Base-by-base conservation (phyloP, 2,113 vertebrate genomes). In the Sorex araneus region DNA sequence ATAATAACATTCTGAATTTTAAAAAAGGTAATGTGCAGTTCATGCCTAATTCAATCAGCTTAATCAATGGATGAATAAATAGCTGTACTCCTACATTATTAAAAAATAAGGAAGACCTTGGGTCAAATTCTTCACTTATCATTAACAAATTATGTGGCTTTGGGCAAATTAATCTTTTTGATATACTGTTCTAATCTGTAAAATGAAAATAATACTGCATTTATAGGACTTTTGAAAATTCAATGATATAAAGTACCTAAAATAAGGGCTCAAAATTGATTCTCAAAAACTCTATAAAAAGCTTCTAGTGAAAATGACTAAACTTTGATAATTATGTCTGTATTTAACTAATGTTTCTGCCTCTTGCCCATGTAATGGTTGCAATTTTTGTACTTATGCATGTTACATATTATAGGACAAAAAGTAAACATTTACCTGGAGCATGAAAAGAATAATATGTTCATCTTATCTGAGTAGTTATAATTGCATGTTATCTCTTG, bases 261-360 rank as follows among this genome's bases (percentile, higher is more conserved):
- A 87, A 6, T 81, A 23, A 90, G 36, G 67, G 60, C 16, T 66
- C 21, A 88, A 60, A 96, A 40, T 80, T 91, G 45, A 66, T 76
- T 27, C 3, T 82, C 32, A 89, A 60, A 2, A 95, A 85, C 27
- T 92, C 60, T 91, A 36, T 73, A 93, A 89, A 94, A 50, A 30
- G 23, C 27, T 91, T 84, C n/a, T 16, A 82, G 36, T 67, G 15
- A 89, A 64, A 7, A 63, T 78, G 63, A 80, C 32, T 60, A 84
- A 78, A n/a, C 30, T 93, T 73, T 80, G 63, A 67, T 40, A 89
- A 89, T 93, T 83, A 77, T 67, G 10, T 66, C 18, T 70, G 2
- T n/a, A 83, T 86, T 95, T 19, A 89, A 71, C 11, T 69, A 88
- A 67, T 83, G 9, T 75, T 94, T 94, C n/a, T 89, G 66, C 5